Percentiles rank a stretch among this genome's conserved stretches.
Evolutionary conservation across 2,797 vertebrate species (phyloP).

Genomic region (Acanthurus lineatus): DNA sequence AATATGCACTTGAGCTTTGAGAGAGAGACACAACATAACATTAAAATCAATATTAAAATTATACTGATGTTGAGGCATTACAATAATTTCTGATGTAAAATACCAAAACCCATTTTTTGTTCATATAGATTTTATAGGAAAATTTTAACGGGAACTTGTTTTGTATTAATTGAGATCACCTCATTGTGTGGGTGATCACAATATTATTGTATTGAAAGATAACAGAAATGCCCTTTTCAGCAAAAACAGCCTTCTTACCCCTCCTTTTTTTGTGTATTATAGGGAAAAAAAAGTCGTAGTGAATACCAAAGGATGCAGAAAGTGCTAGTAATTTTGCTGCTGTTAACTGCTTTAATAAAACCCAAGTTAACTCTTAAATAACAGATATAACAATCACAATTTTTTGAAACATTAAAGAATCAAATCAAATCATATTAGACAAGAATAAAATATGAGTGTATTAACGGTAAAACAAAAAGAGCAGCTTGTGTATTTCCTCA

Average conservation of each 20-base stretch:
- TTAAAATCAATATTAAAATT: neutral
- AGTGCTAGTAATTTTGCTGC: neutral
- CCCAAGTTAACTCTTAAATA: slow-evolving; percentile 1
- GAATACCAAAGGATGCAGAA: no score
- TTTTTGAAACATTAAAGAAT: no score
- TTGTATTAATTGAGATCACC: neutral
- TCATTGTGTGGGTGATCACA: neutral
- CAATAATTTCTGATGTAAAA: neutral
- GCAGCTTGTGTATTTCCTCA: slow-evolving; percentile 1
- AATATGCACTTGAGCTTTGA: neutral
- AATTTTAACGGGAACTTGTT: neutral
- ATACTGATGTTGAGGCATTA: neutral
- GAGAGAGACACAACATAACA: neutral
- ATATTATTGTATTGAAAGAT: neutral
- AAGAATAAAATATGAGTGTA: neutral
- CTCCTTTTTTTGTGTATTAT: neutral
- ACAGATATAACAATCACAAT: neutral
- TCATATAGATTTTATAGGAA: no score
- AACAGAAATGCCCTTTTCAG: neutral
- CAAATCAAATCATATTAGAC: neutral
- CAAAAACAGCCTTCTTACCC: neutral
- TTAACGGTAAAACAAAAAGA: slow-evolving; percentile 27
- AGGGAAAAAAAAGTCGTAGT: neutral
- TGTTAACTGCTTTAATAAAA: neutral
- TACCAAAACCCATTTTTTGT: neutral